Evolutionary conservation across 2,888 invertebrate species (phyloP).

Genomic region (Athrips mouffetella): DNA sequence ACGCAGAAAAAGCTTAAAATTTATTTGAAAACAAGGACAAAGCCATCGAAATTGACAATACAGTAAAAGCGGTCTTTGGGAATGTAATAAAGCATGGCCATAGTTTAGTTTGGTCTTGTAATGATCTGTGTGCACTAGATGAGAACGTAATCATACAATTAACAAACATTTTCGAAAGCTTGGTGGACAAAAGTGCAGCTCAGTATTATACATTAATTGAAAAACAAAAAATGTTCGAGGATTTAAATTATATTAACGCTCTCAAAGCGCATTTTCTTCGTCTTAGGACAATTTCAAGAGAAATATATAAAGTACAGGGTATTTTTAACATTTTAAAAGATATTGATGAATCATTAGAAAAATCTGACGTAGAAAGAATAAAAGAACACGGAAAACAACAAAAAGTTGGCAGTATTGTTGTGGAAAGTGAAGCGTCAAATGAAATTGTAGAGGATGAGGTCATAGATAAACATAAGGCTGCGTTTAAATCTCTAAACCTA

Average conservation of each 20-base stretch:
- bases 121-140: too few relatives aligned
- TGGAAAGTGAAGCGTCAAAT: conserved; percentile 14
- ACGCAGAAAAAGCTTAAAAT: too few relatives aligned
- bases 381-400: conserved; percentile 15
- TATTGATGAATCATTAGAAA: conserved; percentile 17
- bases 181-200: too few relatives aligned
- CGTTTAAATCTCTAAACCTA: conserved; percentile 14
- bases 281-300: conserved; percentile 18
- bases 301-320: conserved; percentile 17
- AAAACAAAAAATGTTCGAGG: too few relatives aligned
- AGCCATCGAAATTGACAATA: too few relatives aligned
- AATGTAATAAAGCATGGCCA: too few relatives aligned
- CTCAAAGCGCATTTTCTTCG: conserved; percentile 20
- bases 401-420: conserved; percentile 12
- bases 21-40: too few relatives aligned
- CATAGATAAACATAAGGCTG: conserved; percentile 14
- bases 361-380: conserved; percentile 11
- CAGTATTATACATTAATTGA: too few relatives aligned
- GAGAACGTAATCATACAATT: too few relatives aligned
- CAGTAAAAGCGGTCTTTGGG: too few relatives aligned
- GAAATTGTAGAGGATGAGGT: conserved; percentile 20
- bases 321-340: conserved; percentile 14
- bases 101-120: too few relatives aligned
- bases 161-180: too few relatives aligned
- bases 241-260: conserved; percentile 11